Base-by-base conservation (phyloP, 1,140 invertebrate species). In the Cotesia chilonis region DNA sequence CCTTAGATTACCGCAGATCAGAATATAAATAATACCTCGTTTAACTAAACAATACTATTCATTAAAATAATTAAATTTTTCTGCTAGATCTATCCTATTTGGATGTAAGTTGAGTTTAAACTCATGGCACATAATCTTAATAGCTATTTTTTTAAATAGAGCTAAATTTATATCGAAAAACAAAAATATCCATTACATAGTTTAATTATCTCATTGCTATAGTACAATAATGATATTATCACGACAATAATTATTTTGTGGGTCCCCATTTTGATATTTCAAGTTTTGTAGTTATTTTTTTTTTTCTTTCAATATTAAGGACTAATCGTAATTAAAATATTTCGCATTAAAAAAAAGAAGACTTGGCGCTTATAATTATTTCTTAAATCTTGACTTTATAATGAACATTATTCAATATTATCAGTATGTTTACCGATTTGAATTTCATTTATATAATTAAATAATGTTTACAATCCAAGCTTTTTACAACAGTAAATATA, bases 101-200 rank as follows among this genome's bases (percentile, higher is more conserved):
- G 54, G 17, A n/a, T 55, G 54, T 17, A n/a, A 55, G 54, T 55
- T 17, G n/a, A 6, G 7, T 55, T n/a, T 14, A 55, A 55, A 55
- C 54, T 55, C 17, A 55, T 55, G 54, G 54, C 54, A 55, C 54
- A n/a, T n/a, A 55, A 55, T 55, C n/a, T n/a, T 14, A 55, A 55
- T n/a, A 14, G 4, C 38, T 36, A 54, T 17, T 54, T 65, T 68
- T 7, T 5, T 59, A 55, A 17, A 14, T 66, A 69, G n/a, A 59
- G 38, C 51, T 63, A 38, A 60, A 47, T 71, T 77, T 74, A 73
- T 28, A 71, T 71, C 67, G 70, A 76, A 37, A 41, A 59, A 73
- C 59, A 68, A 75, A 77, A 79, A 52, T 67, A 55, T 55, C 54
- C 20, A 67, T 35, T 78, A 78, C 72, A 76, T 74, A 79, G 64